phyloP scores from a whole-genome alignment of 2,797 vertebrate genomes.

The Cercopithecus diana region DNA sequence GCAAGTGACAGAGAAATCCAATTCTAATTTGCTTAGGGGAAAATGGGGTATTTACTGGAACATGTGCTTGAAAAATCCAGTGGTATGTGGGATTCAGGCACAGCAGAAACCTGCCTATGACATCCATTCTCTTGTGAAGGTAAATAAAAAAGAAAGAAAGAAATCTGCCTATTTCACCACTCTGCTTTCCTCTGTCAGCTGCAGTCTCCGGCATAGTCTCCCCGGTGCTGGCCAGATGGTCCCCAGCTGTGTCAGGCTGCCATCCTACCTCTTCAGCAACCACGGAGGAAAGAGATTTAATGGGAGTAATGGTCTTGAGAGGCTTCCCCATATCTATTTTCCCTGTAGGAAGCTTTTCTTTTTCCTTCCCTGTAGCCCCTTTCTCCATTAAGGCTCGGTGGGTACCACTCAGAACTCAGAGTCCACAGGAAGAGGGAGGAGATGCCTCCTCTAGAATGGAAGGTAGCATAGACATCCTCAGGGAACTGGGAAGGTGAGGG shows the following conservation, averaged over 20 bases:
- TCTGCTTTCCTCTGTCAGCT: background rate
- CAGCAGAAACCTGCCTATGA: background rate
- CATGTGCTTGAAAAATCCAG: background rate
- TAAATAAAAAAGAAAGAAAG: too few relatives aligned
- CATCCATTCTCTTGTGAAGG: background rate
- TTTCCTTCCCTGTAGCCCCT: background rate
- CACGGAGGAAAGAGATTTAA: background rate
- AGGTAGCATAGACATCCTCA: background rate
- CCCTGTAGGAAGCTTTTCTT: background rate
- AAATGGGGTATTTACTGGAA: background rate
- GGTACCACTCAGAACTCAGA: background rate
- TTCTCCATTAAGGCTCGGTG: background rate
- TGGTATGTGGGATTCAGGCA: background rate
- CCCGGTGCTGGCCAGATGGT: background rate
- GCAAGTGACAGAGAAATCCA: background rate
- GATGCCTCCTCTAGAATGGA: background rate
- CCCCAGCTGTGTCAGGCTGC: background rate
- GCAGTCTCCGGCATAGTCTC: background rate
- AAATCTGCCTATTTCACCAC: background rate
- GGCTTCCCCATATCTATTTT: background rate
- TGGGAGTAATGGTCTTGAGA: background rate
- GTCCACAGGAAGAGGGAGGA: background rate
- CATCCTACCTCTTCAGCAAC: background rate
- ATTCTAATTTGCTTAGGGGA: background rate
- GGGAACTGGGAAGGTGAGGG: background rate